phyloP scores from a whole-genome alignment of 1,140 invertebrate species.

The Bombus breviceps region DNA sequence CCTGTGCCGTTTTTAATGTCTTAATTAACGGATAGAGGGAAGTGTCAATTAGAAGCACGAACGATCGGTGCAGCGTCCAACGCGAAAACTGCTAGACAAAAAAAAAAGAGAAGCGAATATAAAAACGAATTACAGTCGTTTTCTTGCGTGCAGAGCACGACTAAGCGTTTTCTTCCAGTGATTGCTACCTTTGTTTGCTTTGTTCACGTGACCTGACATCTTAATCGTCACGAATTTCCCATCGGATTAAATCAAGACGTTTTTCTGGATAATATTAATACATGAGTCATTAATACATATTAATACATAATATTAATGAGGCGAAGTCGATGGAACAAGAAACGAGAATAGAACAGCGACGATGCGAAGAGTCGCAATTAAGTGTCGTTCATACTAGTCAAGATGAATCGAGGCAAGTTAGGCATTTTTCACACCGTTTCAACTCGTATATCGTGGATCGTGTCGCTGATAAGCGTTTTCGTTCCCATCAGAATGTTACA shows the following conservation, averaged over 20 bases:
- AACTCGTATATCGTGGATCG: too few species aligned
- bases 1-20: not conserved
- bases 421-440: too few species aligned
- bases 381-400: too few species aligned
- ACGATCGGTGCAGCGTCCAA: not conserved
- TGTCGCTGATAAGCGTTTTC: too few species aligned
- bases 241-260: not conserved
- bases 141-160: constrained; percentile 25
- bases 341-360: too few species aligned
- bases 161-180: not conserved
- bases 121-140: not conserved
- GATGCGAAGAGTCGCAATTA: too few species aligned
- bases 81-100: not conserved
- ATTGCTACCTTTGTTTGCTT: not conserved
- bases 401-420: too few species aligned
- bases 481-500: too few species aligned
- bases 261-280: not conserved
- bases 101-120: not conserved
- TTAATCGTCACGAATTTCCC: not conserved
- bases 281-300: too few species aligned
- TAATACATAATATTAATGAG: too few species aligned
- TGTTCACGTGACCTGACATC: not conserved
- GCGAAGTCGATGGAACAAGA: too few species aligned
- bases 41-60: constrained; percentile 36
- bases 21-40: constrained; percentile 22